Percentiles rank a stretch among this genome's conserved stretches.
These are phyloP conservation scores for Brachyalestes nurse DNA, from an alignment of 2,797 vertebrate genomes.

Conservation along the genomic window DNA sequence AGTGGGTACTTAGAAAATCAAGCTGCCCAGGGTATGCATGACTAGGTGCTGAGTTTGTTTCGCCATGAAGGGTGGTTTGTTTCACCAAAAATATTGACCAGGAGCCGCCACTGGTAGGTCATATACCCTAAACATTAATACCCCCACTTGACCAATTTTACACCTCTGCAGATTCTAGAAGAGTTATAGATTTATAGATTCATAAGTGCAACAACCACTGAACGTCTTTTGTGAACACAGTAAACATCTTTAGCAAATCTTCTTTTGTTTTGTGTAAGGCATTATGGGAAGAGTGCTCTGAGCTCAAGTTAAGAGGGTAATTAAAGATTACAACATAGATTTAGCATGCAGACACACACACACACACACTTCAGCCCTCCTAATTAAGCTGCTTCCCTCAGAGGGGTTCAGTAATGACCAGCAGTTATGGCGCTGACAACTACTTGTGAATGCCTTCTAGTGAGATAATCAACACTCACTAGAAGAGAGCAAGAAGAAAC, in stretches of 20 bases:
- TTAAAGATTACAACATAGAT: neutral
- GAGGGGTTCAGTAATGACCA: constrained; percentile 19
- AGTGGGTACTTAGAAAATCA: no score
- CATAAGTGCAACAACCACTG: neutral
- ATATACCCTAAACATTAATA: no score
- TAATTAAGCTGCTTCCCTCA: constrained; percentile 29
- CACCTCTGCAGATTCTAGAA: neutral
- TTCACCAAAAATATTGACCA: no score
- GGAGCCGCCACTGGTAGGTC: no score
- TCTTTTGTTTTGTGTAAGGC: neutral
- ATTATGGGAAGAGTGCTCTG: neutral
- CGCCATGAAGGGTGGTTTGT: no score
- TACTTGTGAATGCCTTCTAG: constrained; percentile 45
- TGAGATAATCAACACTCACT: constrained; percentile 41
- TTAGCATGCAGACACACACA: neutral
- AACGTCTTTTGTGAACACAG: neutral
- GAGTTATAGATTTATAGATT: neutral
- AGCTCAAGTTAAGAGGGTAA: neutral
- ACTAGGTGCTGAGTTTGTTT: no score
- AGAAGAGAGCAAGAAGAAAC: constrained; percentile 7
- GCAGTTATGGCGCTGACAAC: constrained; percentile 44
- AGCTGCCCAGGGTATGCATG: no score
- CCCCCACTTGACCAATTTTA: no score
- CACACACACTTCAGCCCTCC: neutral
- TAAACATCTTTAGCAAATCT: neutral